phyloP scores from a whole-genome alignment of 2,113 vertebrate genomes.

The Nipponia nippon region DNA sequence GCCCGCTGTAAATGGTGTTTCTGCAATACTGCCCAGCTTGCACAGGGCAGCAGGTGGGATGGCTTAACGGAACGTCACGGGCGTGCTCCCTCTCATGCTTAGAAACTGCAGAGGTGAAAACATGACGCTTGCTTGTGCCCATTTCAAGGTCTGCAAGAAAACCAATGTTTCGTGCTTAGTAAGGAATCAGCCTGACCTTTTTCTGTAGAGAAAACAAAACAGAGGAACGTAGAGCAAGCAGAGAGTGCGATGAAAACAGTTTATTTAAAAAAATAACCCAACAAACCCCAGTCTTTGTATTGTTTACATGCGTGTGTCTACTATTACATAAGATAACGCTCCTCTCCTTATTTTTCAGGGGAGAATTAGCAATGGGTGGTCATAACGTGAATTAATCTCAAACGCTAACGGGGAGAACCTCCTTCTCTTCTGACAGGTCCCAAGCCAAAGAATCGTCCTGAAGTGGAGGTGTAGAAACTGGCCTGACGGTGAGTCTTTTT shows the following conservation, averaged over 20 bases:
- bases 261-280: not conserved
- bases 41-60: no score
- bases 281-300: rapidly evolving
- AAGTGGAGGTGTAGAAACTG: slow-evolving; percentile 72
- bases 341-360: not conserved
- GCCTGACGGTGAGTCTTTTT: slow-evolving; percentile 63
- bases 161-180: rapidly evolving
- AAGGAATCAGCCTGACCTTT: not conserved
- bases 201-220: not conserved
- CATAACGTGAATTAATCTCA: rapidly evolving
- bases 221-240: not conserved
- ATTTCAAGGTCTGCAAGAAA: not conserved
- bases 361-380: not conserved
- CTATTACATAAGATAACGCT: rapidly evolving
- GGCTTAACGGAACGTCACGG: not conserved
- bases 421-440: slow-evolving; percentile 33
- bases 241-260: not conserved
- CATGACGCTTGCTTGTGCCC: not conserved
- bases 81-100: no score
- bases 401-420: not conserved
- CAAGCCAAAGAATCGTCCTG: slow-evolving; percentile 65
- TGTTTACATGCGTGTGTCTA: not conserved
- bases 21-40: not conserved
- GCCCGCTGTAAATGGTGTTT: not conserved
- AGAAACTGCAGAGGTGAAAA: not conserved